phyloP scores from a whole-genome alignment of 23 tunicate species.

The Botrylloides violaceus region DNA sequence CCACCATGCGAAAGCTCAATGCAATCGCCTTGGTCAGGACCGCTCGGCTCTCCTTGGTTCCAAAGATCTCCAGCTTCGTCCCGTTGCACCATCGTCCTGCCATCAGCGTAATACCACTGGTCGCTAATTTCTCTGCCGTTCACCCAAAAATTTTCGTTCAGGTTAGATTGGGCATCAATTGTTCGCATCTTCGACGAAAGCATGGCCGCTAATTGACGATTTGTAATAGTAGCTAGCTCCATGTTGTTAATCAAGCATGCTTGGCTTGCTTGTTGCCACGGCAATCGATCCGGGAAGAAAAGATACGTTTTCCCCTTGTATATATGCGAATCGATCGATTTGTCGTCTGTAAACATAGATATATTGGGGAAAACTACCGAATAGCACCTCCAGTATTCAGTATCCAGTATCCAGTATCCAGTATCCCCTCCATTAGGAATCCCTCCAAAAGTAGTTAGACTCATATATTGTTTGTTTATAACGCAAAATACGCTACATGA shows the following conservation, averaged over 20 bases:
- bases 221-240: neutral
- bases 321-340: neutral
- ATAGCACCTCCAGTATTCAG: neutral
- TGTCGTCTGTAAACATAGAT: neutral
- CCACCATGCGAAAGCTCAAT: neutral
- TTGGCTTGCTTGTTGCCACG: neutral
- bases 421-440: too few species aligned
- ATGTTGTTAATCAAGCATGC: neutral
- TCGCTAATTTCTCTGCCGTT: neutral
- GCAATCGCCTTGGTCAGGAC: neutral
- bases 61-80: neutral
- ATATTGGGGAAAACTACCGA: neutral
- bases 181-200: neutral
- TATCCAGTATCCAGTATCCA: too few species aligned
- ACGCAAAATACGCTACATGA: too few species aligned
- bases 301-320: neutral
- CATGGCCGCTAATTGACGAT: neutral
- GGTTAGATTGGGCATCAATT: neutral
- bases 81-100: neutral
- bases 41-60: neutral
- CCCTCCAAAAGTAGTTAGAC: too few species aligned
- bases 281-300: neutral
- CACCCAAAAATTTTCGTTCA: neutral
- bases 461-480: too few species aligned
- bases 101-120: neutral